Evolutionary conservation across 1,140 invertebrate species (phyloP), one percentile per base, ranked within the genome.

Genomic region (Cephus cinctus): DNA sequence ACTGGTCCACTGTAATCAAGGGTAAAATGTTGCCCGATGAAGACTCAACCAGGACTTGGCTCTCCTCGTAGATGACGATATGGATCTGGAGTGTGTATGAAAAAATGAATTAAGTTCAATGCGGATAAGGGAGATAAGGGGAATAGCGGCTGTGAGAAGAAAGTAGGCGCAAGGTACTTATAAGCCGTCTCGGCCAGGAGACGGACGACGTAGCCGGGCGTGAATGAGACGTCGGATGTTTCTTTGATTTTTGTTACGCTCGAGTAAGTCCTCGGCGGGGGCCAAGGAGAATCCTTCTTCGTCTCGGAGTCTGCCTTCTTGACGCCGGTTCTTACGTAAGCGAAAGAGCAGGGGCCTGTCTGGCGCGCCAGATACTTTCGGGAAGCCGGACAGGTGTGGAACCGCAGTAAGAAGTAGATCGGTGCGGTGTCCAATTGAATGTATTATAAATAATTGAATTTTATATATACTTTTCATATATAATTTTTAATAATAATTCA

Each of bases 281-380:
- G 31, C 16, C 47, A 39, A 45, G 47, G 38, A 52, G 43, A 31
- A 45, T 45, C 50, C 47, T 22, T 38, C 32, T 22, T 20, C 21
- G 14, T 31, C 40, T 9, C 23, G 32, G 15, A 11, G 4, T 36
- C 16, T 11, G 6, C 14, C 34, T 4, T 40, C 38, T 6, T 6
- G 40, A 21, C 35, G 34, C 20, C 45, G 38, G 39, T 50, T 45
- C 45, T 21, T 46, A 38, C 38, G 31, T 38, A 50, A 30, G 14
- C 14, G 34, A 6, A 27, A 5, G 20, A 32, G 31, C 46, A 20
- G 43, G 15, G 35, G 5, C 42, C 35, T 14, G 31, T 19, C 11
- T 40, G 20, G 44, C 22, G 40, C 48, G 39, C 43, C 54, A 63
- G 64, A 65, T 66, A 65, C 53, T 54, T 50, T 16, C n/a, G n/a